Conservation (phyloP, 2,888 invertebrate species). For the Rhingia rostrata region DNA sequence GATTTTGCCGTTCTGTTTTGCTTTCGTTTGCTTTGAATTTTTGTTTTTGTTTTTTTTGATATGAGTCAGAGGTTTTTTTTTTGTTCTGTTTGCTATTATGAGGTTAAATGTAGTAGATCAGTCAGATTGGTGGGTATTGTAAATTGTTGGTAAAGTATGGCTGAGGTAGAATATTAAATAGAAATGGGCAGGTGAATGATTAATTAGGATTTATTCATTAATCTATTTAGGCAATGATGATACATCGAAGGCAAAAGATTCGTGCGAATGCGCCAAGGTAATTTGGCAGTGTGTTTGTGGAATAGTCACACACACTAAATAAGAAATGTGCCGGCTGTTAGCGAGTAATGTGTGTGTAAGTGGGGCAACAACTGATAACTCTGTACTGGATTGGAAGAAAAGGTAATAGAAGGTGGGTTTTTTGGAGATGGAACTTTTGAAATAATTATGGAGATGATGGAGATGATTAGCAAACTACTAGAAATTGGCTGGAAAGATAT, state of each 20-base stretch:
- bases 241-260: background rate
- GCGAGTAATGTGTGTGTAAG: background rate
- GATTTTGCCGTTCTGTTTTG: slow-evolving; percentile 16
- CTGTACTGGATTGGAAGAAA: too few relatives aligned
- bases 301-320: slow-evolving; percentile 17
- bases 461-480: too few relatives aligned
- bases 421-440: too few relatives aligned
- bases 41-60: background rate
- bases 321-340: slow-evolving; percentile 24
- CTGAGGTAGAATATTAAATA: background rate
- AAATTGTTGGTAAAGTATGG: too few relatives aligned
- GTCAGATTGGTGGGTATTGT: background rate
- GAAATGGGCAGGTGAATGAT: background rate
- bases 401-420: too few relatives aligned
- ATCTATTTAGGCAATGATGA: slow-evolving; percentile 12
- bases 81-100: slow-evolving; percentile 1
- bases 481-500: too few relatives aligned
- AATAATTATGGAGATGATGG: too few relatives aligned
- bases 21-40: background rate
- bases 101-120: slow-evolving; percentile 34
- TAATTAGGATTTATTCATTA: background rate
- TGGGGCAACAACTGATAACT: too few relatives aligned
- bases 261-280: background rate
- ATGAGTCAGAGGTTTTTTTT: slow-evolving; percentile 35
- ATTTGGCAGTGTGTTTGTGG: background rate